A percentile compares a stretch with the other conserved stretches of the same genome.
Conservation (phyloP, 1,140 invertebrate genomes). For the Camponotus pennsylvanicus region DNA sequence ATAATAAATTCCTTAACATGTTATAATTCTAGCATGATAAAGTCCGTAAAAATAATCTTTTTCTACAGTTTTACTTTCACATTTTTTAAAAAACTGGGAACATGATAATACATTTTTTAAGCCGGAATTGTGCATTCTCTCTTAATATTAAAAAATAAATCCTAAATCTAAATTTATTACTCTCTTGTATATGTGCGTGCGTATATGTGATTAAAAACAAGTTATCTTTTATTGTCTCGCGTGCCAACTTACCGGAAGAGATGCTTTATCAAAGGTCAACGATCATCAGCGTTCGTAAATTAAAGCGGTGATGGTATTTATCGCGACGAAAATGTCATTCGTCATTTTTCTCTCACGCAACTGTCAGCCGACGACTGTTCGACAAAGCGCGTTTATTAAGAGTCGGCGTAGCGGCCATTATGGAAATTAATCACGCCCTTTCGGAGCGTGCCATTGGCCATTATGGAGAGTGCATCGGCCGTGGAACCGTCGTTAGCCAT, state of each 20-base stretch:
- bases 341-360: slow-evolving; percentile 38
- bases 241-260: neutral
- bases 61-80: too few relatives aligned
- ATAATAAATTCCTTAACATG: too few relatives aligned
- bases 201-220: too few relatives aligned
- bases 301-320: neutral
- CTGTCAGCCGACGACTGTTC: slow-evolving; percentile 23
- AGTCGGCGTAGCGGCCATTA: slow-evolving; percentile 70
- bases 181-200: too few relatives aligned
- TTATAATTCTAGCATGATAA: too few relatives aligned
- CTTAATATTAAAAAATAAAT: too few relatives aligned
- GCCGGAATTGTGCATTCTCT: too few relatives aligned
- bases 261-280: slow-evolving; percentile 4
- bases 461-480: slow-evolving; percentile 51
- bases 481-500: slow-evolving; percentile 59
- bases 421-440: slow-evolving; percentile 78
- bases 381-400: slow-evolving; percentile 50
- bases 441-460: slow-evolving; percentile 71
- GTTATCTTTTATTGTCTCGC: slow-evolving; percentile 12
- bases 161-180: too few relatives aligned
- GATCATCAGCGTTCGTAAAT: neutral
- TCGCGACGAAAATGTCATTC: slow-evolving; percentile 16
- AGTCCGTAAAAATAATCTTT: too few relatives aligned
- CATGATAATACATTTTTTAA: too few relatives aligned
- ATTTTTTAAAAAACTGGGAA: too few relatives aligned